Evolutionary conservation across 2,113 vertebrate genomes (phyloP).

Genomic region (Ramphastos sulfuratus): DNA sequence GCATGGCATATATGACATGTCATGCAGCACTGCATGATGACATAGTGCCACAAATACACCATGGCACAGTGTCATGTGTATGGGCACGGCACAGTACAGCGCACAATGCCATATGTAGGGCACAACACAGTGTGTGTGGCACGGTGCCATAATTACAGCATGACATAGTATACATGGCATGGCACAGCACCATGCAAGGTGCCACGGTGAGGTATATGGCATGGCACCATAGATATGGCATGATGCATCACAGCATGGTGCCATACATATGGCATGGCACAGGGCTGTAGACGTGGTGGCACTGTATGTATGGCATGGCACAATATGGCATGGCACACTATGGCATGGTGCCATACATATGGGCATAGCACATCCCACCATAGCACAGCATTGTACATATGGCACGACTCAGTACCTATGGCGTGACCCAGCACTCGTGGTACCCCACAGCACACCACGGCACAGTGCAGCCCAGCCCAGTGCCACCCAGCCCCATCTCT

Average conservation of each 20-base stretch:
- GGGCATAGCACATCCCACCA: too few species aligned
- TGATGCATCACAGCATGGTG: neutral
- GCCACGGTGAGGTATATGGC: neutral
- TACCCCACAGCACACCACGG: neutral
- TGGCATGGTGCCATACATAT: neutral
- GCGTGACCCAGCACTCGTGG: neutral
- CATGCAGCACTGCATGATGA: neutral
- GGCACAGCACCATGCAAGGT: neutral
- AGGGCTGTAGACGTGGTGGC: neutral
- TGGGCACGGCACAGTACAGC: neutral
- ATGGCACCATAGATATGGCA: neutral
- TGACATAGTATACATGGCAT: neutral
- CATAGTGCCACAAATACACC: neutral
- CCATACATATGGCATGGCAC: neutral
- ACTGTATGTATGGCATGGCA: too few species aligned
- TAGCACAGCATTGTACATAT: too few species aligned
- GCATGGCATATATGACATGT: neutral
- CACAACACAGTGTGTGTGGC: too few species aligned
- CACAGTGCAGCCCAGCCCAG: neutral
- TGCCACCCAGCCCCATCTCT: slow-evolving; percentile 22
- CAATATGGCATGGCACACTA: neutral
- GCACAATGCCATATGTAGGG: neutral
- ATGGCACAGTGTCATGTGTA: neutral
- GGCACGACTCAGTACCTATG: neutral
- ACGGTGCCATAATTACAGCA: too few species aligned